These are phyloP conservation scores for Dunckerocampus dactyliophorus DNA, from an alignment of 2,113 vertebrate genomes.

Conservation along the genomic window DNA sequence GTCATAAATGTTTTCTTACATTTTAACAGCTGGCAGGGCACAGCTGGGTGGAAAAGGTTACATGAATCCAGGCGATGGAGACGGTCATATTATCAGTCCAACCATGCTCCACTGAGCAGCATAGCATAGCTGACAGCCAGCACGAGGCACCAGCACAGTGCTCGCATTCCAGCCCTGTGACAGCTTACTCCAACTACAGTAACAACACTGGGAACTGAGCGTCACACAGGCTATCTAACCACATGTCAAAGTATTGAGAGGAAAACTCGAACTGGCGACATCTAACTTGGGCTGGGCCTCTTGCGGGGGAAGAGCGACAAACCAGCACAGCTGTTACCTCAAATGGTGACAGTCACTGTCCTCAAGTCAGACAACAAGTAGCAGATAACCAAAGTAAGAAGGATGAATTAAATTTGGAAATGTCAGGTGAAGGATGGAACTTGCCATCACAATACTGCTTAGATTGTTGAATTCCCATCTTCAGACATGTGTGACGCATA, in stretches of 20 bases:
- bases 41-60: constrained; percentile 55
- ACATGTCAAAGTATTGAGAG: constrained; percentile 48
- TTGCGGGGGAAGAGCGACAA: constrained; percentile 27
- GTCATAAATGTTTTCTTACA: constrained; percentile 6
- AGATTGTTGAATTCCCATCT: constrained; percentile 39
- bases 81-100: constrained; percentile 64
- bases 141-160: constrained; percentile 60
- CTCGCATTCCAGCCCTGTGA: constrained; percentile 64
- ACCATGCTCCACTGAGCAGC: constrained; percentile 62
- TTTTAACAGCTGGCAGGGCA: constrained; percentile 59
- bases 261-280: constrained; percentile 23
- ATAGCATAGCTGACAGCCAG: constrained; percentile 69
- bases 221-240: constrained; percentile 37
- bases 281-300: constrained; percentile 39
- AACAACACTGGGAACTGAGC: constrained; percentile 60
- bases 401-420: constrained; percentile 22
- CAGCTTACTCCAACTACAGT: constrained; percentile 62
- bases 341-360: constrained; percentile 47
- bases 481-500: constrained; percentile 22
- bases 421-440: constrained; percentile 22
- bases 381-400: constrained; percentile 6
- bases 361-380: constrained; percentile 31
- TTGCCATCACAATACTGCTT: constrained; percentile 29
- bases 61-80: constrained; percentile 38
- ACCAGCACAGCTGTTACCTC: constrained; percentile 47